These are phyloP conservation scores for Danio tinwini DNA, from an alignment of 2,797 vertebrate species.

Conservation along the genomic window DNA sequence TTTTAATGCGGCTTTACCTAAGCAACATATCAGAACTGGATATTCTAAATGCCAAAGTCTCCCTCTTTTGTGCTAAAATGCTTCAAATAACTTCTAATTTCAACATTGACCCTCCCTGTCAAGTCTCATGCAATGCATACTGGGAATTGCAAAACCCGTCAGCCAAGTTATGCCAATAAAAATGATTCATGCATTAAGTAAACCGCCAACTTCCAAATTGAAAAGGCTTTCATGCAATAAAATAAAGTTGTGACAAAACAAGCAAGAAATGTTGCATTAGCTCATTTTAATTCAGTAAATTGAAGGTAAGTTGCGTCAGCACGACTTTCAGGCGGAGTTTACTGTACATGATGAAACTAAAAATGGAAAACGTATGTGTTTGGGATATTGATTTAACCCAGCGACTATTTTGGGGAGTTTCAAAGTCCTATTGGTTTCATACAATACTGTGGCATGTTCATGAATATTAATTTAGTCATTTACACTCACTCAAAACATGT, in stretches of 20 bases:
- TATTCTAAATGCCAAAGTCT: not conserved
- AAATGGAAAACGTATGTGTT: too few relatives aligned
- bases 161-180: not conserved
- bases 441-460: too few relatives aligned
- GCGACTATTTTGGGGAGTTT: too few relatives aligned
- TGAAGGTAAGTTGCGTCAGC: too few relatives aligned
- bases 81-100: not conserved
- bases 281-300: not conserved
- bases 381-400: too few relatives aligned
- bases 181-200: not conserved
- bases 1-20: not conserved
- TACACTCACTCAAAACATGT: too few relatives aligned
- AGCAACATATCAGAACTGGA: not conserved
- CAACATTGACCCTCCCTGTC: constrained; percentile 2
- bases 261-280: not conserved
- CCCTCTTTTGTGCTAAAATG: not conserved
- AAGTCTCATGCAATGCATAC: not conserved
- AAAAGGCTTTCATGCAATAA: not conserved
- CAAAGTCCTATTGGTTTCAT: too few relatives aligned
- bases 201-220: not conserved
- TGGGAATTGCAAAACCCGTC: not conserved
- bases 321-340: too few relatives aligned
- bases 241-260: not conserved
- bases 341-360: too few relatives aligned
- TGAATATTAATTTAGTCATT: too few relatives aligned